phyloP scores from a whole-genome alignment of 1,140 invertebrate genomes.

The Anadara kagoshimensis region DNA sequence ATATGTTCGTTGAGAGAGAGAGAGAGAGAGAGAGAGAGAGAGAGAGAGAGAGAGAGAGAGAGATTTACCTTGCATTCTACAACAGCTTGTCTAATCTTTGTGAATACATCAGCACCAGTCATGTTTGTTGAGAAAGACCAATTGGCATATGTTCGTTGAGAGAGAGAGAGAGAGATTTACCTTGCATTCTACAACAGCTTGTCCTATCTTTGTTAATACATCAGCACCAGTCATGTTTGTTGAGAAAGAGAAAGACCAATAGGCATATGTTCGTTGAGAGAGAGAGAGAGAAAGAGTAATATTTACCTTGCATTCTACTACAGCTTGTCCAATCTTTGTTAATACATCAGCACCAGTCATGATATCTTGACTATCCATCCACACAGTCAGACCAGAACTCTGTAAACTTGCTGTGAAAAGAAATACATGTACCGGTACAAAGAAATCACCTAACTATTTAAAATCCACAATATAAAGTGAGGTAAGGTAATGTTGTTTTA shows the following conservation, averaged over 20 bases:
- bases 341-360: constrained; percentile 42
- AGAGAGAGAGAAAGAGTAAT: too few relatives aligned
- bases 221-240: too few relatives aligned
- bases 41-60: too few relatives aligned
- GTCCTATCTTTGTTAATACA: neutral
- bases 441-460: neutral
- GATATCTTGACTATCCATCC: constrained; percentile 40
- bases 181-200: too few relatives aligned
- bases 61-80: constrained; percentile 40
- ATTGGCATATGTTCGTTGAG: too few relatives aligned
- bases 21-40: too few relatives aligned
- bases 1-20: too few relatives aligned
- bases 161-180: too few relatives aligned
- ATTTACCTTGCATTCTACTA: constrained; percentile 44
- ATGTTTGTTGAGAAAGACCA: too few relatives aligned
- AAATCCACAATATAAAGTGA: neutral
- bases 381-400: constrained; percentile 35
- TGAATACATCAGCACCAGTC: constrained; percentile 44
- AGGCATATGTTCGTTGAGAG: neutral
- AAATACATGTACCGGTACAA: neutral
- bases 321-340: constrained; percentile 48
- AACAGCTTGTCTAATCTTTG: constrained; percentile 49
- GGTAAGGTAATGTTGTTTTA: neutral
- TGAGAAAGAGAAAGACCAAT: neutral
- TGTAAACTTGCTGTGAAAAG: constrained; percentile 26